Evolutionary conservation across 1,140 invertebrate genomes (phyloP), one percentile per base, ranked within the genome.

Genomic region (Coptotermes formosanus): DNA sequence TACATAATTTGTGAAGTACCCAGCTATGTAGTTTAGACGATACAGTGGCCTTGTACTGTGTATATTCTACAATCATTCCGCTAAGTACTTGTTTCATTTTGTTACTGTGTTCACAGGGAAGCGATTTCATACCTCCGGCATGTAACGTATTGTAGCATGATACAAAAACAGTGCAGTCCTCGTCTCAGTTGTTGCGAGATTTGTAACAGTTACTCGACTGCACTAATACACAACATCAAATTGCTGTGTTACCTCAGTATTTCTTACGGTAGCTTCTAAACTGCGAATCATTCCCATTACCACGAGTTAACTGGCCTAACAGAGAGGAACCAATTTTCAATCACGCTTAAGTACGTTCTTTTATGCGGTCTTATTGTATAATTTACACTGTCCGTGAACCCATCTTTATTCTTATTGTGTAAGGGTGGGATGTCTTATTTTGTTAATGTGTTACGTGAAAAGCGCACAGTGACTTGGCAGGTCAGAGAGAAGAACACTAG

Each of bases 341-440:
- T 75, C 64, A 30, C n/a, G 25, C 64, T 75, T 30, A 75, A 12
- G 30, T 25, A 75, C 8, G 1, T 75, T 75, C 64, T 30, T 75
- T 75, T 75, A 30, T 75, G 64, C 64, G 30, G 64, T 75, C 64
- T 75, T 75, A 75, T 75, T 75, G 64, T 30, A 75, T 75, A 75
- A 75, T 75, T 75, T 75, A 75, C 64, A 30, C 64, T 75, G 64
- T 30, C 64, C 25, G 64, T 75, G 64, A 75, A 30, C 25, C 25
- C 64, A 8, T n/a, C 64, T 75, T 75, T 75, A 75, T 75, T 75
- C 64, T 75, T 75, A 75, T 75, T 75, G 64, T 75, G 64, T 75
- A 75, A 30, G 64, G 64, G 64, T 75, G 64, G 52, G 64, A 75
- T 75, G 64, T 75, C 64, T 75, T 75, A 75, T 75, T 75, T 75